These are phyloP conservation scores for Hyphantria cunea DNA, from an alignment of 1,140 invertebrate species.

Conservation along the genomic window DNA sequence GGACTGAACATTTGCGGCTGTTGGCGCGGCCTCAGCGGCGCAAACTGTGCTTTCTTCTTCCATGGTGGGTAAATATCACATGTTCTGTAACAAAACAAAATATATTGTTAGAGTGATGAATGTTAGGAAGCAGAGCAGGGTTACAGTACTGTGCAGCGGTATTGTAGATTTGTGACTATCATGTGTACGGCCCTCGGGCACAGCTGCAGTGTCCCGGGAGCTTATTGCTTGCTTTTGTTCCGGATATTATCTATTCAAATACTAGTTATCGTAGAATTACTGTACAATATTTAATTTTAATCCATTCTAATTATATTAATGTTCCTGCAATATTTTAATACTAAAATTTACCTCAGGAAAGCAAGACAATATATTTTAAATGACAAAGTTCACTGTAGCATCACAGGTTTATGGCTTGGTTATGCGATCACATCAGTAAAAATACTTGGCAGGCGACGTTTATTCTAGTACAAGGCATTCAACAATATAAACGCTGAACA, in stretches of 20 bases:
- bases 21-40: slow-evolving; percentile 39
- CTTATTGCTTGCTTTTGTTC: slow-evolving; percentile 59
- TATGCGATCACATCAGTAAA: slow-evolving; percentile 31
- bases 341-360: neutral
- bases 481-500: slow-evolving; percentile 35
- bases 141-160: slow-evolving; percentile 41
- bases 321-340: neutral
- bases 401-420: slow-evolving; percentile 42
- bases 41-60: slow-evolving; percentile 57
- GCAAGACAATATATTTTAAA: neutral
- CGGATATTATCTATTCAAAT: slow-evolving; percentile 45
- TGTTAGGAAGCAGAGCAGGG: slow-evolving; percentile 15
- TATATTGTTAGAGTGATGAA: slow-evolving; percentile 21
- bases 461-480: slow-evolving; percentile 23
- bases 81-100: slow-evolving; percentile 72
- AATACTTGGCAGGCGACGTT: slow-evolving; percentile 11
- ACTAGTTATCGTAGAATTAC: slow-evolving; percentile 38
- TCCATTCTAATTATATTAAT: neutral
- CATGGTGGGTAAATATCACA: slow-evolving; percentile 65
- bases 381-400: slow-evolving; percentile 25
- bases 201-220: slow-evolving; percentile 49
- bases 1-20: slow-evolving; percentile 37
- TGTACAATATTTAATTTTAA: slow-evolving; percentile 8
- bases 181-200: slow-evolving; percentile 45
- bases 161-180: slow-evolving; percentile 53